These are phyloP conservation scores for Pogonomyrmex barbatus DNA, from an alignment of 1,140 invertebrate genomes.

Conservation along the genomic window DNA sequence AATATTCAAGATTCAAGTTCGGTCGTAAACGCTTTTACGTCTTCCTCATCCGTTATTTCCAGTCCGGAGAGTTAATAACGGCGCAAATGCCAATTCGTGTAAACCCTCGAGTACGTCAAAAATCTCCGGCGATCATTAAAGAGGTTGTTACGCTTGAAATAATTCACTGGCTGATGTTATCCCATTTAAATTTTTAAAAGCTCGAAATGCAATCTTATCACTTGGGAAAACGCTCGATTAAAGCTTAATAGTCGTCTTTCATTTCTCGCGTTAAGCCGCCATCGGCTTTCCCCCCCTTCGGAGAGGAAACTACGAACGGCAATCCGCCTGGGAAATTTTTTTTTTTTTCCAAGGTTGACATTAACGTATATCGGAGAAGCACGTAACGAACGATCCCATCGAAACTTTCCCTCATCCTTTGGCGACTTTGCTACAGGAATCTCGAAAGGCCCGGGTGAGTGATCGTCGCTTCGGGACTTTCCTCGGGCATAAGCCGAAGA, in stretches of 20 bases:
- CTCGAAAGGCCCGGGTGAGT: slow-evolving; percentile 44
- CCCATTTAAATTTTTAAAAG: neutral
- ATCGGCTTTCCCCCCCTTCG: neutral
- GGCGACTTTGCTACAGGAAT: slow-evolving; percentile 34
- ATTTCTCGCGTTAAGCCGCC: neutral
- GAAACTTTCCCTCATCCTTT: slow-evolving; percentile 49
- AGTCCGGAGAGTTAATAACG: slow-evolving; percentile 58
- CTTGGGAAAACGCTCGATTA: neutral
- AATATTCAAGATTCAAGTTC: slow-evolving; percentile 43
- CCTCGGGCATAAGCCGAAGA: slow-evolving; percentile 50
- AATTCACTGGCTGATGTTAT: neutral
- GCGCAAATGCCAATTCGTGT: neutral
- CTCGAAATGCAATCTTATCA: neutral
- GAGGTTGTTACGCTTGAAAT: slow-evolving; percentile 1
- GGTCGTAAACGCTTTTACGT: slow-evolving; percentile 52
- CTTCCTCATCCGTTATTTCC: slow-evolving; percentile 25
- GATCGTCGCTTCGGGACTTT: slow-evolving; percentile 60
- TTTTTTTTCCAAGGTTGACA: slow-evolving; percentile 40
- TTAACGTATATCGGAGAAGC: slow-evolving; percentile 57
- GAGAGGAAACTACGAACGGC: neutral
- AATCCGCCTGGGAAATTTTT: slow-evolving; percentile 6
- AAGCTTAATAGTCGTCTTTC: neutral
- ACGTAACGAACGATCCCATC: slow-evolving; percentile 54
- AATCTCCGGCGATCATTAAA: neutral
- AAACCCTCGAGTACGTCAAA: neutral